These are phyloP conservation scores for Glossophaga mutica DNA, from an alignment of 2,797 vertebrate genomes.

Conservation along the genomic window DNA sequence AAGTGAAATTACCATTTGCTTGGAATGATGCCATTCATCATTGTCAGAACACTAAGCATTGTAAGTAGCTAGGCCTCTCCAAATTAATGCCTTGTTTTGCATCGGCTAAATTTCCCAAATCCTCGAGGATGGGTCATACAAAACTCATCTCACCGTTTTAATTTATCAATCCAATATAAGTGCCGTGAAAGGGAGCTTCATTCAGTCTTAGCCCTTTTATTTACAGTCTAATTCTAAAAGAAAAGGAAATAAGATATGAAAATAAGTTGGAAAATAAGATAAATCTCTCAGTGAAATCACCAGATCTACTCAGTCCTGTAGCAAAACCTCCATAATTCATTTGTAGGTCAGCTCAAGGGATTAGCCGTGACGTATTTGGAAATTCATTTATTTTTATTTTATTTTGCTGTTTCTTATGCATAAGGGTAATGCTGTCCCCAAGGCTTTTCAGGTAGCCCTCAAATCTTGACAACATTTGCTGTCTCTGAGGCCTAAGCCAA, in stretches of 20 bases:
- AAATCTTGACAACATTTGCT: conserved; percentile 91
- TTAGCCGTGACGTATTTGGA: conserved; percentile 89
- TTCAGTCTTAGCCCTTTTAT: conserved; percentile 88
- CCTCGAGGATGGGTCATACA: conserved; percentile 95
- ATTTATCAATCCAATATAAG: conserved; percentile 95
- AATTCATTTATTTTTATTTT: conserved; percentile 97
- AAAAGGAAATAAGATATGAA: conserved; percentile 98
- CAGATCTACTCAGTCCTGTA: conserved; percentile 86
- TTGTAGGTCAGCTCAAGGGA: conserved; percentile 90
- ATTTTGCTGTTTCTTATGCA: conserved; percentile 91
- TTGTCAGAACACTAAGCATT: conserved; percentile 98
- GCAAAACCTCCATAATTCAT: conserved; percentile 90
- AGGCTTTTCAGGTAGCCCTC: conserved; percentile 91
- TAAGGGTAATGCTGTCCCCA: conserved; percentile 94
- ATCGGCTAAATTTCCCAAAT: conserved; percentile 99
- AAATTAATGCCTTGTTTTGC: conserved; percentile 99
- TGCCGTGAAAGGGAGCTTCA: conserved; percentile 84
- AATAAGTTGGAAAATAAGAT: conserved; percentile 96
- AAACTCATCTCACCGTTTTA: conserved; percentile 94
- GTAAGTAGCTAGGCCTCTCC: conserved; percentile 94
- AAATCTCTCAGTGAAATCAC: conserved; percentile 92
- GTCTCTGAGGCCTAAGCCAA: conserved; percentile 89
- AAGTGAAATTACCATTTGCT: conserved; percentile 99
- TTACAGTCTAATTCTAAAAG: conserved; percentile 97
- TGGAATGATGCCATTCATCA: conserved; percentile 99